A percentile compares a stretch with the other conserved stretches of the same genome.
phyloP scores from a whole-genome alignment of 2,113 vertebrate species.

The Onychostoma macrolepis region DNA sequence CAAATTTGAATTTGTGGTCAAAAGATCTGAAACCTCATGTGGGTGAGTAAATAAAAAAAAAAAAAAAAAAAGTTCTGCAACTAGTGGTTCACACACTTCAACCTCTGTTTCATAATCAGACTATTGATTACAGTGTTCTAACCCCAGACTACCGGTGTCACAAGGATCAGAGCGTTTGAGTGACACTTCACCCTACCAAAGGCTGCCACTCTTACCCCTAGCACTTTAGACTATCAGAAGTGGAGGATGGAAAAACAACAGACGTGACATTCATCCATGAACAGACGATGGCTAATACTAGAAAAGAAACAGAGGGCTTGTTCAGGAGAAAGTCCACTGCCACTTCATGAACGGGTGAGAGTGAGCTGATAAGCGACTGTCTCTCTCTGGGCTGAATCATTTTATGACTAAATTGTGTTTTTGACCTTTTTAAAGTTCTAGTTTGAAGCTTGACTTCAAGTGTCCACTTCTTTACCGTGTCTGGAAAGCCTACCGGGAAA shows the following conservation, averaged over 20 bases:
- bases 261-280: conserved; percentile 38
- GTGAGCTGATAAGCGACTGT: conserved; percentile 35
- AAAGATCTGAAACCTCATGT: not conserved
- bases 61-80: not conserved
- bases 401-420: conserved; percentile 13
- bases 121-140: conserved; percentile 67
- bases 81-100: conserved; percentile 32
- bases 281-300: not conserved
- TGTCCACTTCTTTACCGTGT: not conserved
- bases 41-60: not conserved
- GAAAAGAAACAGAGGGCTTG: conserved; percentile 10
- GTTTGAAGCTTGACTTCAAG: not conserved
- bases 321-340: not conserved
- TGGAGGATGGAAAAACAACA: conserved; percentile 23
- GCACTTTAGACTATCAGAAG: conserved; percentile 53
- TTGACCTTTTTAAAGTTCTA: not conserved
- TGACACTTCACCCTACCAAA: conserved; percentile 69
- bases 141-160: conserved; percentile 59
- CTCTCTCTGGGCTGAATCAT: not conserved
- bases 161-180: conserved; percentile 65
- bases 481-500: conserved; percentile 14
- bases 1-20: not conserved
- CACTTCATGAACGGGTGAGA: not conserved
- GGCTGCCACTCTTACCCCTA: conserved; percentile 53
- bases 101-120: conserved; percentile 41